Conservation (phyloP, 2,797 vertebrate species). For the Gymnopithys bicolor region DNA sequence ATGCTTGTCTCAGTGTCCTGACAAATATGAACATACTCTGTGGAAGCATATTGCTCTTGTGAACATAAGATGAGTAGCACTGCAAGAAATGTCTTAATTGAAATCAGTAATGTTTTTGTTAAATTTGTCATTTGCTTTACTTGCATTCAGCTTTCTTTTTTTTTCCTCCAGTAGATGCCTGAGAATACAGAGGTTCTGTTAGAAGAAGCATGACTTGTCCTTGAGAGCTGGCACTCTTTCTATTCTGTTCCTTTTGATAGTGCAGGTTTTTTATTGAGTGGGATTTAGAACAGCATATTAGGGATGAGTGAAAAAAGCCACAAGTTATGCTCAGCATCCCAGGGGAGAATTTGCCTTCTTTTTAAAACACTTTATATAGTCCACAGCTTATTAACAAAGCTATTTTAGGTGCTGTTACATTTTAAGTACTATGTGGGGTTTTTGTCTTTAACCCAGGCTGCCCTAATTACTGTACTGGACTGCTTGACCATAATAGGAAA, state of each 20-base stretch:
- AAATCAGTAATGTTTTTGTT: neutral
- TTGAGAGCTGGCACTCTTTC: neutral
- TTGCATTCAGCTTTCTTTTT: neutral
- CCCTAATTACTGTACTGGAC: neutral
- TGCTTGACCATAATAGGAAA: neutral
- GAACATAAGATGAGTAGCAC: neutral
- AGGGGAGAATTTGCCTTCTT: neutral
- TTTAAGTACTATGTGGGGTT: neutral
- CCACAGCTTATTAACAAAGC: neutral
- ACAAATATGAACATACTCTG: neutral
- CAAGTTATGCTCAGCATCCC: neutral
- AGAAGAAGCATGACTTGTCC: neutral
- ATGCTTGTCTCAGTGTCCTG: neutral
- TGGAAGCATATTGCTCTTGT: neutral
- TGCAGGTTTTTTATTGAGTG: neutral
- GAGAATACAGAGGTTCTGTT: neutral
- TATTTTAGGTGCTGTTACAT: neutral
- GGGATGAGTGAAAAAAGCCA: neutral
- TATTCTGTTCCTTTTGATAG: neutral
- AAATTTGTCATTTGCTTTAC: neutral
- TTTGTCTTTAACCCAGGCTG: neutral
- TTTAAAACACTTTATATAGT: neutral
- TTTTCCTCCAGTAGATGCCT: neutral
- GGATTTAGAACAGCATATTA: neutral
- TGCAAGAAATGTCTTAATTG: neutral